Evolutionary conservation across 1,140 invertebrate genomes (phyloP).

Genomic region (Drosophila takahashii): DNA sequence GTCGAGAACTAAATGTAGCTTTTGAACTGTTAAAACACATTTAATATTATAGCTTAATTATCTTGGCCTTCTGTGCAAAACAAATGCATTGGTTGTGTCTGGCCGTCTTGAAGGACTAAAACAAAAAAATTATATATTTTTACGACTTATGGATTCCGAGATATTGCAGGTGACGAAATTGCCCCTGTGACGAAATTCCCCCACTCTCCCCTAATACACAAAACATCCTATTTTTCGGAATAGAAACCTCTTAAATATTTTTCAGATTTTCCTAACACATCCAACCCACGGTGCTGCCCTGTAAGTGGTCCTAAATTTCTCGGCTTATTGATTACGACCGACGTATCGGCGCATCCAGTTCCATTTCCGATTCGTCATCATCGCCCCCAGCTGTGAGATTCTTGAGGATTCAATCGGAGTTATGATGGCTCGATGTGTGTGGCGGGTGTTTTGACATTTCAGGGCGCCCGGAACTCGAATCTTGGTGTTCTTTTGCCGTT

Average conservation of each 20-base stretch:
- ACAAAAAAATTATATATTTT: too few species aligned
- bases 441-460: conserved; percentile 56
- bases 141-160: too few species aligned
- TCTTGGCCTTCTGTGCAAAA: too few species aligned
- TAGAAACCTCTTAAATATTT: background rate
- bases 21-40: too few species aligned
- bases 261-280: background rate
- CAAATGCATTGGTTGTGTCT: too few species aligned
- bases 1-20: too few species aligned
- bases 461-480: conserved; percentile 12
- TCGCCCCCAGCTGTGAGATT: conserved; percentile 44
- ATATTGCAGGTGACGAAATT: too few species aligned
- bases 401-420: conserved; percentile 56
- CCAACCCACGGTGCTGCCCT: conserved; percentile 28
- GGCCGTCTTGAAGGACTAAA: too few species aligned
- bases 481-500: conserved; percentile 1
- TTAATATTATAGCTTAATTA: too few species aligned
- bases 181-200: too few species aligned
- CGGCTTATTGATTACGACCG: conserved; percentile 77
- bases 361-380: conserved; percentile 81
- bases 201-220: too few species aligned
- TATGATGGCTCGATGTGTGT: conserved; percentile 55
- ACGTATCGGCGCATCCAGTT: conserved; percentile 59
- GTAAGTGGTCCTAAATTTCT: conserved; percentile 63
- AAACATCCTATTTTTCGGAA: too few species aligned